These are phyloP conservation scores for Agrilus planipennis DNA, from an alignment of 1,140 invertebrate species.

Conservation along the genomic window DNA sequence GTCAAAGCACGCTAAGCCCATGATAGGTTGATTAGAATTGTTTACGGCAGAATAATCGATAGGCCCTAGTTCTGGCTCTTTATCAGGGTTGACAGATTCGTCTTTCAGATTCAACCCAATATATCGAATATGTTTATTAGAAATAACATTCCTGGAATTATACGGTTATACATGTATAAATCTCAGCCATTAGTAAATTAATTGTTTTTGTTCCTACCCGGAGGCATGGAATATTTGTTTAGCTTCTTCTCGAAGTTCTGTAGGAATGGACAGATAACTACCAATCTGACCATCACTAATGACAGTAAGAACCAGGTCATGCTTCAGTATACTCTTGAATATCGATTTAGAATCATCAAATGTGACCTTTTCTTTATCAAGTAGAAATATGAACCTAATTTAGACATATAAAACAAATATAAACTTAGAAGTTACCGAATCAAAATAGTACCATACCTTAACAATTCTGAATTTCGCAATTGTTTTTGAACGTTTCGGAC, in stretches of 20 bases:
- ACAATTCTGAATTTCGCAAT: too few species aligned
- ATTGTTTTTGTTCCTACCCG: too few species aligned
- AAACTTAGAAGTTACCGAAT: too few species aligned
- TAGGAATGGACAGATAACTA: conserved; percentile 18
- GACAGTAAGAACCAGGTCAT: conserved; percentile 19
- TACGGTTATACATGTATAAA: background rate
- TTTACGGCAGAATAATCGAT: conserved; percentile 27
- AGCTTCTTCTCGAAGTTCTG: conserved; percentile 21
- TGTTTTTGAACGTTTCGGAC: conserved; percentile 12
- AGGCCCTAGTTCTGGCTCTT: conserved; percentile 23
- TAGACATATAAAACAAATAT: too few species aligned
- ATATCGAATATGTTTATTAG: conserved; percentile 19
- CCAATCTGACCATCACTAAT: conserved; percentile 19
- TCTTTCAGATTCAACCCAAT: conserved; percentile 26
- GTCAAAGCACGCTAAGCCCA: conserved; percentile 27
- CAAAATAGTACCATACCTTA: too few species aligned
- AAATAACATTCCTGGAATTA: conserved; percentile 15
- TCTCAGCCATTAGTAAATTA: too few species aligned
- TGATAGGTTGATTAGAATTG: conserved; percentile 16
- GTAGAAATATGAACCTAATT: conserved; percentile 22
- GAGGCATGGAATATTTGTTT: too few species aligned
- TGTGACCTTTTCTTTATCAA: conserved; percentile 21
- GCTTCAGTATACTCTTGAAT: conserved; percentile 15
- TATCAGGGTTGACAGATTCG: conserved; percentile 22
- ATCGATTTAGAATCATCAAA: conserved; percentile 11